Base-by-base conservation (phyloP, 1,140 invertebrate genomes). In the Branchinecta lynchi region DNA sequence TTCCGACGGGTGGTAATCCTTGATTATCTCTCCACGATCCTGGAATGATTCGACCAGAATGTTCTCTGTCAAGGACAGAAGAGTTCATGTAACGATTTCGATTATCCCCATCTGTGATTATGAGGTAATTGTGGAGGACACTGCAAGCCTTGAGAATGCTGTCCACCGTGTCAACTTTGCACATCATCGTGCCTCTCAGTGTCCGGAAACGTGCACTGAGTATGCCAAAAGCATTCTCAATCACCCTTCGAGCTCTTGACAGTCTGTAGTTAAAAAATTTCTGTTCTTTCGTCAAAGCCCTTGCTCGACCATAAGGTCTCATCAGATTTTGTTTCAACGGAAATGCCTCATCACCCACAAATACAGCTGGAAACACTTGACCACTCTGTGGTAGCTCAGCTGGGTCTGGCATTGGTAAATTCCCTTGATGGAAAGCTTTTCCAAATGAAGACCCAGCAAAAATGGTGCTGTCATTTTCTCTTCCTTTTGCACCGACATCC, bases 321-420 rank as follows among this genome's bases (percentile, higher is more conserved):
- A 80, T 75, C 12, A 79, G 51, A 65, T 77, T 73, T 21, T 65
- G n/a, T 67, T 73, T 74, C 32, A 80, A 69, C 3, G 74, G 73
- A 72, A 79, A 79, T n/a, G 75, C 76, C 66, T 78, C 76, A 72
- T 80, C 78, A 8, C 75, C 77, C 9, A 79, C 69, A 70, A 80
- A 72, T 17, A 76, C 70, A 71, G 72, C 72, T 8, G 74, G 75
- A 20, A 74, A 21, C 68, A 44, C n/a, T 43, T 75, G 65, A 51
- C 74, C 66, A 45, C 12, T 70, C 43, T 70, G 45, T 44, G 73
- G 51, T 67, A 75, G 67, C 73, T 71, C 67, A 73, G 72, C 66
- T 71, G 65, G 10, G 32, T 66, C 9, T 71, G 73, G 71, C 12
- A 74, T 67, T 46, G 71, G 68, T 71, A 72, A 21, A 72, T 70